Conservation (phyloP, 1,140 invertebrate species). For the Scaptomyza pallida region DNA sequence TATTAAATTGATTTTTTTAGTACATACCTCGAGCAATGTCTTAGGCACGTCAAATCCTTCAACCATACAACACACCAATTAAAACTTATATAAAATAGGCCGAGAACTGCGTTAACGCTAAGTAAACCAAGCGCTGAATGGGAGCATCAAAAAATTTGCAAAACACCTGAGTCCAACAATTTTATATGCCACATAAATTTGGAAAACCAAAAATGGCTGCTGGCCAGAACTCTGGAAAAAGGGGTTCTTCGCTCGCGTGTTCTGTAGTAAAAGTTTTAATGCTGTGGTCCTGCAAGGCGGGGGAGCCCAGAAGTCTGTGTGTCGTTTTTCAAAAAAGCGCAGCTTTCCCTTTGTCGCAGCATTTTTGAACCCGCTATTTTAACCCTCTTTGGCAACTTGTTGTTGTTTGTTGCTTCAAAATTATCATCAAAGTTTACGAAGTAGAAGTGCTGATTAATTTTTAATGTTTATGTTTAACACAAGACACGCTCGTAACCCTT, state of each 20-base stretch:
- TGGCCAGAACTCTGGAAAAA: conserved; percentile 31
- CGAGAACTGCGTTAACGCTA: conserved; percentile 31
- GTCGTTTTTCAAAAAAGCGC: conserved; percentile 42
- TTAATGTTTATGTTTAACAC: conserved; percentile 73
- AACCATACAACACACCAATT: conserved; percentile 52
- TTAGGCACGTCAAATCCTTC: conserved; percentile 9
- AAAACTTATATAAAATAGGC: conserved; percentile 50
- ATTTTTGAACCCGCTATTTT: conserved; percentile 22
- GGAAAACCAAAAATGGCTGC: conserved; percentile 21
- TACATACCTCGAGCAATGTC: not conserved
- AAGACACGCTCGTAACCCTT: too few relatives aligned
- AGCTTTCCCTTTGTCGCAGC: conserved; percentile 7
- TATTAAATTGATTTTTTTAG: not conserved
- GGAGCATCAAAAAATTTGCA: conserved; percentile 61
- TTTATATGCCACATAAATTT: conserved; percentile 75
- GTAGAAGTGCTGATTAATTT: conserved; percentile 81
- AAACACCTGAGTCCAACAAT: conserved; percentile 72
- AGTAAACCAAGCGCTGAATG: conserved; percentile 6
- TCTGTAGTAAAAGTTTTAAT: conserved; percentile 37
- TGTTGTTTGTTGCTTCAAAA: conserved; percentile 49
- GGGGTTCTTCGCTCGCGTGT: conserved; percentile 5
- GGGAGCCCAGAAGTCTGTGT: not conserved
- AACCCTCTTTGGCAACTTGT: conserved; percentile 34
- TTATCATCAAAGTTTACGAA: conserved; percentile 70
- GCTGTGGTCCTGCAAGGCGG: conserved; percentile 4